Conservation (phyloP, 1,140 invertebrate genomes). For the Scylla paramamosain region DNA sequence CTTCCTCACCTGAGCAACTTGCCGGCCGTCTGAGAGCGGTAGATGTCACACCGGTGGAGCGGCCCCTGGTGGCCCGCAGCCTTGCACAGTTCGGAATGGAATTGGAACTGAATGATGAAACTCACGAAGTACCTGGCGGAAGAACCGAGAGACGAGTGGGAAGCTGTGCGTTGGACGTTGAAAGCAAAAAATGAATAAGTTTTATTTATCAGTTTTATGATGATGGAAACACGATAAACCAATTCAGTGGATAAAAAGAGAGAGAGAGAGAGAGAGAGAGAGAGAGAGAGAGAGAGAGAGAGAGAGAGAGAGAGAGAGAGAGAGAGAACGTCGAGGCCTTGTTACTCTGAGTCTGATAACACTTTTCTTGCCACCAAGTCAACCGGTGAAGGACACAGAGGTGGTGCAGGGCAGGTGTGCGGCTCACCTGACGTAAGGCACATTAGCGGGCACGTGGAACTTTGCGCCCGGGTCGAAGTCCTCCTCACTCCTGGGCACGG, state of each 20-base stretch:
- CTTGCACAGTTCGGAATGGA: slow-evolving; percentile 90
- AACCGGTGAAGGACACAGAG: no score
- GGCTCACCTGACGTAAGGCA: slow-evolving; percentile 89
- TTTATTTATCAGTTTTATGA: no score
- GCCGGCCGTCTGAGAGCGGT: slow-evolving; percentile 78
- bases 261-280: background rate
- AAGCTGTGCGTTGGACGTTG: background rate
- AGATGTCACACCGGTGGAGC: slow-evolving; percentile 86
- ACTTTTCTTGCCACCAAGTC: no score
- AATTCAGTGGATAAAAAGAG: background rate
- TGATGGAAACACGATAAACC: no score
- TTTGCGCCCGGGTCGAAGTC: slow-evolving; percentile 94
- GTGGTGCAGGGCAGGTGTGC: no score
- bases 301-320: no score
- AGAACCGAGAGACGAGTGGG: no score
- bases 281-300: background rate
- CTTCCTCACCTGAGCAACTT: slow-evolving; percentile 66
- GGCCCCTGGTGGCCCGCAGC: slow-evolving; percentile 87
- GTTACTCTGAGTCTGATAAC: no score
- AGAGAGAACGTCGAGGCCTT: no score
- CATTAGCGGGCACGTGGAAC: slow-evolving; percentile 90
- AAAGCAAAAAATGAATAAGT: background rate
- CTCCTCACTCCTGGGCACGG: slow-evolving; percentile 87
- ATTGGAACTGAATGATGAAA: slow-evolving; percentile 94
- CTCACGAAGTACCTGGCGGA: slow-evolving; percentile 90